These are phyloP conservation scores for Lomographa bimaculata DNA, from an alignment of 2,888 invertebrate genomes.

Conservation along the genomic window DNA sequence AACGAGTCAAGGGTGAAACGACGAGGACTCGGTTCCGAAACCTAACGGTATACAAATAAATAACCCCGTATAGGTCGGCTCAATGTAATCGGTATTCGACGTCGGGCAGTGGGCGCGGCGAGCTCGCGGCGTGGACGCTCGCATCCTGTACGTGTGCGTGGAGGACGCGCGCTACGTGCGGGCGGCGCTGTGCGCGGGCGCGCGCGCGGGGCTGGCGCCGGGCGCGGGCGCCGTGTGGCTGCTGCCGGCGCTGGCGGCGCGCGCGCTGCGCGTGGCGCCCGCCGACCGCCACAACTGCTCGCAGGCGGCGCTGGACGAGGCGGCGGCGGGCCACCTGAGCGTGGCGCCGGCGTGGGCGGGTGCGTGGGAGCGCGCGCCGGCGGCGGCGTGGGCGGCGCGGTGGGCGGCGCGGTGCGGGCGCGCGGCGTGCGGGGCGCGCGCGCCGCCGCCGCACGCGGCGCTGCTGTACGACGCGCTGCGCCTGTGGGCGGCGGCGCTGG, in stretches of 20 bases:
- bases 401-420: constrained; percentile 33
- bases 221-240: constrained; percentile 93
- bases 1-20: no score
- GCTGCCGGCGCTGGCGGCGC: constrained; percentile 88
- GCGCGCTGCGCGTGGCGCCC: constrained; percentile 85
- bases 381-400: constrained; percentile 37
- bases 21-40: no score
- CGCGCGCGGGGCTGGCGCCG: constrained; percentile 87
- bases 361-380: constrained; percentile 40
- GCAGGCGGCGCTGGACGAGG: constrained; percentile 36
- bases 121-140: constrained; percentile 72
- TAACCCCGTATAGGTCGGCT: no score
- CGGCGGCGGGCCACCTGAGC: constrained; percentile 51
- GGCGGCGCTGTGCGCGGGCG: constrained; percentile 92
- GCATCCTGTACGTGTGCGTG: constrained; percentile 91
- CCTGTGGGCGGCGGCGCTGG: constrained; percentile 58
- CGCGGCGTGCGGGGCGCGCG: constrained; percentile 15
- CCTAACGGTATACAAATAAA: no score
- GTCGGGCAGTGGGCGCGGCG: constrained; percentile 56
- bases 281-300: constrained; percentile 85
- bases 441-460: constrained; percentile 51
- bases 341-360: constrained; percentile 54
- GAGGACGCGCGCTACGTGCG: constrained; percentile 89
- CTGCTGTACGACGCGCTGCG: constrained; percentile 64
- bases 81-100: no score